A percentile compares a stretch with the other conserved stretches of the same genome.
phyloP scores from a whole-genome alignment of 92 coral and sea anemone genomes.

The Umimayanthus kanabou region DNA sequence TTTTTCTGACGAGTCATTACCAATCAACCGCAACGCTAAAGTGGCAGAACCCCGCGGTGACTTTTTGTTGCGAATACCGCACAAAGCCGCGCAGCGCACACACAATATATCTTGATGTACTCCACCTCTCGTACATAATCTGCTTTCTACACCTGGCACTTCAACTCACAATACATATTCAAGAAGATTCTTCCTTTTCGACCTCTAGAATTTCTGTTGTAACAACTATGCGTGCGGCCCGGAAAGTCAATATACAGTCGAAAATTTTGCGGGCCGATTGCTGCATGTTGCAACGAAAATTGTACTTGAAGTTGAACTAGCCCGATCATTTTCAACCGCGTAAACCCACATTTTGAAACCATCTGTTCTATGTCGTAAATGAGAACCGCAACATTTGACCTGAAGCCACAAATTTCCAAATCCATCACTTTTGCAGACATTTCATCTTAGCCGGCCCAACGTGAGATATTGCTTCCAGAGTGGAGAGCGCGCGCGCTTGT shows the following conservation, averaged over 20 bases:
- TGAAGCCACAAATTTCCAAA: constrained; percentile 15
- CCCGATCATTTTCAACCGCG: neutral
- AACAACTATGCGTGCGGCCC: constrained; percentile 19
- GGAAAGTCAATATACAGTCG: neutral
- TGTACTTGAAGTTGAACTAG: constrained; percentile 22
- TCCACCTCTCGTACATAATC: constrained; percentile 22
- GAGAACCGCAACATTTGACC: constrained; percentile 30
- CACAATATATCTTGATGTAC: constrained; percentile 11
- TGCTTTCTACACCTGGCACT: constrained; percentile 29
- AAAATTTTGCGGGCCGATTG: neutral
- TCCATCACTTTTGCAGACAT: neutral
- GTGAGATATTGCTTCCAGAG: neutral
- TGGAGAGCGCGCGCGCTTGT: neutral
- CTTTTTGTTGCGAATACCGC: constrained; percentile 24
- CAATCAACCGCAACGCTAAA: neutral
- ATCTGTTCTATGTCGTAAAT: constrained; percentile 4
- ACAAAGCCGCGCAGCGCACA: constrained; percentile 11
- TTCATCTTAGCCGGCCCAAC: neutral
- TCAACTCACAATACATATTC: constrained; percentile 29
- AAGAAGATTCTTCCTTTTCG: neutral
- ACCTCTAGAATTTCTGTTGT: constrained; percentile 8
- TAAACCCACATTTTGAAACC: constrained; percentile 7
- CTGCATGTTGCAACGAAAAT: constrained; percentile 18
- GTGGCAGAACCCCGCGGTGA: constrained; percentile 29
- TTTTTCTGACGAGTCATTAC: neutral